Conservation (phyloP, 64 coral and sea anemone genomes). For the Anthopleura sola region DNA sequence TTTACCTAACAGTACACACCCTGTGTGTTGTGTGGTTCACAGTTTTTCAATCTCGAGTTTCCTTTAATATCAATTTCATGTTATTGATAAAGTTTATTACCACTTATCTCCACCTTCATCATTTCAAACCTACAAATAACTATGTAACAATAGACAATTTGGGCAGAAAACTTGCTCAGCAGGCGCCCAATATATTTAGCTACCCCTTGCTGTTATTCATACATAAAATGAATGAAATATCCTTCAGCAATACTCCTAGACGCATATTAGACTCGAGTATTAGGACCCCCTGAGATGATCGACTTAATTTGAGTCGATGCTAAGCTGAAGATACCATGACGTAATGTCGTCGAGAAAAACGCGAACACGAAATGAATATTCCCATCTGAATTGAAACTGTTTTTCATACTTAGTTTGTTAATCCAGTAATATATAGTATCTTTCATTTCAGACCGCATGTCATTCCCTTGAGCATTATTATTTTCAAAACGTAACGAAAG, state of each 20-base stretch:
- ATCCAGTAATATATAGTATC: too few relatives aligned
- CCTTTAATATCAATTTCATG: too few relatives aligned
- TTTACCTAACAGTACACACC: neutral
- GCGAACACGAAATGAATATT: too few relatives aligned
- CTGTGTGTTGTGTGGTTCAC: too few relatives aligned
- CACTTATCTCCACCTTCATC: neutral
- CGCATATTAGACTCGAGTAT: neutral
- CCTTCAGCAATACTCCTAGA: neutral
- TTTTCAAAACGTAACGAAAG: too few relatives aligned
- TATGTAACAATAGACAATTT: conserved; percentile 5
- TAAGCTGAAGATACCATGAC: too few relatives aligned
- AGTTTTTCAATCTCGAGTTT: neutral
- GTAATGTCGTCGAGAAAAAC: too few relatives aligned
- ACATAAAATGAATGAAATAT: conserved; percentile 15
- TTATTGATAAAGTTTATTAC: neutral
- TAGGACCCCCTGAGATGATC: neutral
- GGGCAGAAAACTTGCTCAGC: neutral
- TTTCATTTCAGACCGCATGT: too few relatives aligned
- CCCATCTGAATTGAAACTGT: too few relatives aligned
- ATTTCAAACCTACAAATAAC: neutral
- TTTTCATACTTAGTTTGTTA: too few relatives aligned
- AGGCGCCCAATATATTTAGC: neutral
- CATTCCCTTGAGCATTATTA: too few relatives aligned
- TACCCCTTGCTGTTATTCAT: neutral
- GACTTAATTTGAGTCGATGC: neutral